A percentile compares a stretch with the other conserved stretches of the same genome.
Conservation (phyloP, 2,888 invertebrate genomes). For the Bhutanitis thaidina region DNA sequence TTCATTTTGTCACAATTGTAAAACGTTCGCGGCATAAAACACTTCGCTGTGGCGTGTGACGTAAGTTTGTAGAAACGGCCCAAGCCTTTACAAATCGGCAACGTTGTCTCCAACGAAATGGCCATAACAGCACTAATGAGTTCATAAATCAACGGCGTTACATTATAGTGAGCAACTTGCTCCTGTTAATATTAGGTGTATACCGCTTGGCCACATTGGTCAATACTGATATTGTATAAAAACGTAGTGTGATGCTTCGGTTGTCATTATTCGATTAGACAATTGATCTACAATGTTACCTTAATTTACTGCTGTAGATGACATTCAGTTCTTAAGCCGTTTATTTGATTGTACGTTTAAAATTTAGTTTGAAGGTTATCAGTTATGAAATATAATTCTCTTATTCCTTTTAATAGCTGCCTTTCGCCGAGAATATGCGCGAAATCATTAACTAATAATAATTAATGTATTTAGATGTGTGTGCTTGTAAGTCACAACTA, state of each 20-base stretch:
- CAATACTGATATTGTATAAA: too few relatives aligned
- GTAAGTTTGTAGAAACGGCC: constrained; percentile 23
- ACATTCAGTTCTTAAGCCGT: constrained; percentile 55
- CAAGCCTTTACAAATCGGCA: constrained; percentile 21
- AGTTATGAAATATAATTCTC: constrained; percentile 62
- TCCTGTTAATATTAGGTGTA: constrained; percentile 12
- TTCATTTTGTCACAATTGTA: constrained; percentile 16
- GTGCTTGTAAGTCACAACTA: not conserved
- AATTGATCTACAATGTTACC: constrained; percentile 22
- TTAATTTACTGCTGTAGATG: constrained; percentile 47
- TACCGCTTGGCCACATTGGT: too few relatives aligned
- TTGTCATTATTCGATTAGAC: too few relatives aligned
- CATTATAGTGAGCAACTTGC: constrained; percentile 12
- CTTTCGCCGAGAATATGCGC: constrained; percentile 23
- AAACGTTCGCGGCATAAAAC: constrained; percentile 7
- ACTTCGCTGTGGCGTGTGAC: constrained; percentile 17
- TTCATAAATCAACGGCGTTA: constrained; percentile 23
- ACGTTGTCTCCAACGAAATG: constrained; percentile 23
- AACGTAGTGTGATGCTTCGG: too few relatives aligned
- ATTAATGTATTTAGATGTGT: constrained; percentile 19
- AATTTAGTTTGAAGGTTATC: constrained; percentile 53
- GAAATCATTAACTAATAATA: not conserved
- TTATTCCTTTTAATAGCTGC: constrained; percentile 41
- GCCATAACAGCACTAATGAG: constrained; percentile 24
- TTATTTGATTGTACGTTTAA: not conserved